Evolutionary conservation across 2,888 invertebrate species (phyloP).

Genomic region (Sepiola atlantica): DNA sequence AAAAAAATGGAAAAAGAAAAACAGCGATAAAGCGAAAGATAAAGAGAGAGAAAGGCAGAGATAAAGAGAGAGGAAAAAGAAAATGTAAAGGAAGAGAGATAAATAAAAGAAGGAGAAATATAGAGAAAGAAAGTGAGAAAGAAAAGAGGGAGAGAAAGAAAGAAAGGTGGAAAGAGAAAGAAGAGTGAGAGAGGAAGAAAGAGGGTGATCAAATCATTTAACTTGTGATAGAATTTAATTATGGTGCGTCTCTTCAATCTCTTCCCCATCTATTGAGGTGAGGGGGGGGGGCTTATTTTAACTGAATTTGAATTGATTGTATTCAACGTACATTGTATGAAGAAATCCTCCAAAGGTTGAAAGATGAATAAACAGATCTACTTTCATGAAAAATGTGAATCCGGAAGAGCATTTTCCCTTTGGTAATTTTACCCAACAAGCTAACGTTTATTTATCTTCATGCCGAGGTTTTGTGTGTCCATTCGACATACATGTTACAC

Average conservation of each 20-base stretch:
- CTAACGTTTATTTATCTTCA: neutral
- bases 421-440: neutral
- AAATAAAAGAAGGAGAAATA: neutral
- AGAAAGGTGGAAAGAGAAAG: neutral
- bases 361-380: neutral
- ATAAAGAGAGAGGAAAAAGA: neutral
- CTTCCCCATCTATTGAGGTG: neutral
- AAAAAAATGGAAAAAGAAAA: neutral
- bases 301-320: neutral
- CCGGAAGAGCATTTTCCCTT: no score
- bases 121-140: neutral
- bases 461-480: neutral
- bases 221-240: neutral
- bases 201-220: neutral
- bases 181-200: neutral
- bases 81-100: no score
- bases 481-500: no score
- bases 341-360: neutral
- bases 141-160: neutral
- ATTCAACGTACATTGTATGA: neutral
- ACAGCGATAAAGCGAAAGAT: neutral
- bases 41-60: no score
- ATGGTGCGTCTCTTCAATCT: neutral
- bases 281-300: neutral
- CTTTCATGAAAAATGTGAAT: neutral